phyloP scores from a whole-genome alignment of 2,888 invertebrate genomes.

The Sinelater perroti region DNA sequence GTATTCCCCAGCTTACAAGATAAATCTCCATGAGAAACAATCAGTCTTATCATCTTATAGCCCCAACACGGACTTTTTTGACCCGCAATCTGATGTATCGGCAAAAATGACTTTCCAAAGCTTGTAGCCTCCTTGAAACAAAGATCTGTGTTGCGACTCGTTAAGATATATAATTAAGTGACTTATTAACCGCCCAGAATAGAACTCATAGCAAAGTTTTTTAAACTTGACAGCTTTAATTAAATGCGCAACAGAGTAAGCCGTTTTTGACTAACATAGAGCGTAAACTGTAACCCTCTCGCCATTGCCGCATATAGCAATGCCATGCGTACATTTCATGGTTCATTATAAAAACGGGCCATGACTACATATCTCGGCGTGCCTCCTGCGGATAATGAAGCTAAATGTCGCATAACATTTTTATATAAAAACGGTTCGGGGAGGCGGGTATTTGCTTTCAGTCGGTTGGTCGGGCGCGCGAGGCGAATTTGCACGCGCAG shows the following conservation, averaged over 20 bases:
- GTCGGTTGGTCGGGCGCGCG: neutral
- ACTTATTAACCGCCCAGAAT: too few relatives aligned
- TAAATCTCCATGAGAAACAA: constrained; percentile 19
- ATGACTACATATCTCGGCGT: constrained; percentile 25
- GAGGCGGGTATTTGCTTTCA: constrained; percentile 10
- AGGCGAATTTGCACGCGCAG: constrained; percentile 27
- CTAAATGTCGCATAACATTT: constrained; percentile 26
- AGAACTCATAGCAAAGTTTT: constrained; percentile 19
- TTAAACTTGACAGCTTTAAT: constrained; percentile 31
- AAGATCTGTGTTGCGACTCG: too few relatives aligned
- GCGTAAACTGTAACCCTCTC: constrained; percentile 27
- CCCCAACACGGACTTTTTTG: constrained; percentile 10
- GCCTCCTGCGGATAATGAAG: constrained; percentile 27
- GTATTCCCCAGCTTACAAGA: constrained; percentile 14
- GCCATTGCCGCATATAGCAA: constrained; percentile 29
- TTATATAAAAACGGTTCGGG: constrained; percentile 26
- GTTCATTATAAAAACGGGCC: constrained; percentile 29
- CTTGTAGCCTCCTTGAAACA: too few relatives aligned
- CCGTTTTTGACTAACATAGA: constrained; percentile 30
- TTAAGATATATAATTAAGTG: too few relatives aligned
- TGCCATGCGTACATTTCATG: constrained; percentile 32
- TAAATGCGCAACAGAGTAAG: constrained; percentile 27
- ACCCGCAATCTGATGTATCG: constrained; percentile 1
- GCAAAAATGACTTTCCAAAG: too few relatives aligned
- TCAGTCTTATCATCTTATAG: constrained; percentile 14